Percentiles rank a stretch among this genome's conserved stretches.
Conservation (phyloP, 92 coral and sea anemone genomes). For the Metridium senile region DNA sequence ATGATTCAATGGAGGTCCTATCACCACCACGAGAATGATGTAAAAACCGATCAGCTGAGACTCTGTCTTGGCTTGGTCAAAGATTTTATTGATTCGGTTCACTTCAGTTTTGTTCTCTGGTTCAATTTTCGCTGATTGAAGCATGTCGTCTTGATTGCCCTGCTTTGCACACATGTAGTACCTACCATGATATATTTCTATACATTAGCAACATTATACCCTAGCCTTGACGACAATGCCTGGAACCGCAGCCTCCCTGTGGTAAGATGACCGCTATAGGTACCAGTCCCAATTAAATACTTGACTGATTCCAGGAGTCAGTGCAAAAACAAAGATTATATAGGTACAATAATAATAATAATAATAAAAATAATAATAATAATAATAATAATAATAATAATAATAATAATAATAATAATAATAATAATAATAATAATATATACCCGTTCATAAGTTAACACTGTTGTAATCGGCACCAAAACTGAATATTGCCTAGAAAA, state of each 20-base stretch:
- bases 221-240: neutral
- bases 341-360: too few species aligned
- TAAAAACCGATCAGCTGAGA: constrained; percentile 61
- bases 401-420: too few species aligned
- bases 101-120: constrained; percentile 13
- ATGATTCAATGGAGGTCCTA: constrained; percentile 30
- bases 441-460: too few species aligned
- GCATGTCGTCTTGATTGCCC: constrained; percentile 44
- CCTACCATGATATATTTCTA: constrained; percentile 7
- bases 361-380: too few species aligned
- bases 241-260: too few species aligned
- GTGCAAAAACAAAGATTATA: too few species aligned
- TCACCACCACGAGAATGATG: constrained; percentile 44
- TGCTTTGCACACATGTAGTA: constrained; percentile 65
- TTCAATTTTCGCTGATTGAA: neutral
- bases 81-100: constrained; percentile 47
- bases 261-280: too few species aligned
- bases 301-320: too few species aligned
- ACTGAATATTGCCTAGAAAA: too few species aligned
- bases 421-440: too few species aligned
- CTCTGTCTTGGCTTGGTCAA: constrained; percentile 40
- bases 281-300: neutral
- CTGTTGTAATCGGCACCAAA: too few species aligned
- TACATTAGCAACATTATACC: neutral
- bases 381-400: too few species aligned